Conservation (phyloP, 2,888 invertebrate species). For the Diplazon laetatorius region DNA sequence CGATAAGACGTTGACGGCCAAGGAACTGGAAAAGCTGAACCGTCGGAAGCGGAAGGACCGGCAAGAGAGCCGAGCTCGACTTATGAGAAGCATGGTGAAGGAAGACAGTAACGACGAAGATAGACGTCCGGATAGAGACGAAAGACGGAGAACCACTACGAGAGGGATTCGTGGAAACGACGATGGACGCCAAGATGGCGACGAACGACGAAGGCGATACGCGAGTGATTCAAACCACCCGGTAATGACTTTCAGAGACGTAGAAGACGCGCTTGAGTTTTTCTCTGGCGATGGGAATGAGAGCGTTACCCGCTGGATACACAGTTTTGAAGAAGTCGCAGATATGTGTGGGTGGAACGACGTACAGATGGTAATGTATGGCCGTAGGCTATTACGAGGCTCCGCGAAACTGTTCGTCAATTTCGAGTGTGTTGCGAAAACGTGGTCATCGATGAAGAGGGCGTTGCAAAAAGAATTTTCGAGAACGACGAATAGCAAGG, state of each 20-base stretch:
- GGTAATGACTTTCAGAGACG: slow-evolving; percentile 43
- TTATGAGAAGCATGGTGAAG: too few relatives aligned
- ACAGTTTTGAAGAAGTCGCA: slow-evolving; percentile 47
- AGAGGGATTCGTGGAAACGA: too few relatives aligned
- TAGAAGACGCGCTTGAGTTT: slow-evolving; percentile 41
- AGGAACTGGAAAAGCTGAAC: not conserved
- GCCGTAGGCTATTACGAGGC: slow-evolving; percentile 41
- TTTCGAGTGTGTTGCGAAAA: slow-evolving; percentile 37
- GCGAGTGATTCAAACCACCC: too few relatives aligned
- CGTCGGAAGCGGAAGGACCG: not conserved
- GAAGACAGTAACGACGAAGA: too few relatives aligned
- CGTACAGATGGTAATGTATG: slow-evolving; percentile 38
- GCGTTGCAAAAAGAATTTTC: slow-evolving; percentile 54
- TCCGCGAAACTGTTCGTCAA: slow-evolving; percentile 40
- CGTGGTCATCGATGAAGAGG: slow-evolving; percentile 57
- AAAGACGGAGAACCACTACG: too few relatives aligned
- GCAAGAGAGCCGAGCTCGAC: not conserved
- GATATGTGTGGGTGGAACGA: slow-evolving; percentile 51
- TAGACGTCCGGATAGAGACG: too few relatives aligned
- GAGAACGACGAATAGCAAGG: slow-evolving; percentile 48
- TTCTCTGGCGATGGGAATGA: slow-evolving; percentile 48
- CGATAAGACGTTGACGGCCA: not conserved
- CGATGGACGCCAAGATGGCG: too few relatives aligned
- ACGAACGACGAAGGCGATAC: too few relatives aligned
- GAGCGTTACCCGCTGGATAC: slow-evolving; percentile 37